Conservation (phyloP, 2,797 vertebrate species). For the Clarias fuscus region DNA sequence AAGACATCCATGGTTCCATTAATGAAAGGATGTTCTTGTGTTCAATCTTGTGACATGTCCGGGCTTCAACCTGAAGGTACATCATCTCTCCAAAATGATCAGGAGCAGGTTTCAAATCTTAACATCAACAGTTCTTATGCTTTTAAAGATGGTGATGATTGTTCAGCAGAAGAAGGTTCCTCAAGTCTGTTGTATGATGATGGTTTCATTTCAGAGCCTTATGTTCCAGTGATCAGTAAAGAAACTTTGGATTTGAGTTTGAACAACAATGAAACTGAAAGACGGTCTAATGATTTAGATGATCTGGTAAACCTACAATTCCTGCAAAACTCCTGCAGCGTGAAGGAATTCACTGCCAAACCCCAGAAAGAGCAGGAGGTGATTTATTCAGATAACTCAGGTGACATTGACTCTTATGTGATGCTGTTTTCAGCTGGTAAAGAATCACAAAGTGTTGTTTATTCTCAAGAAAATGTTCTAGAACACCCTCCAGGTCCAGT, state of each 20-base stretch:
- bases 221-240: background rate
- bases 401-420: constrained; percentile 30
- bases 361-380: constrained; percentile 49
- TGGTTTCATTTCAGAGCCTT: constrained; percentile 1
- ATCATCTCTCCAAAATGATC: constrained; percentile 10
- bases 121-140: background rate
- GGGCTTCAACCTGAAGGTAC: background rate
- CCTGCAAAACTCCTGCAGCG: background rate
- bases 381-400: constrained; percentile 48
- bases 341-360: constrained; percentile 39
- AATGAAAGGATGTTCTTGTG: background rate
- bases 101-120: background rate
- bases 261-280: background rate
- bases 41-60: background rate
- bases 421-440: constrained; percentile 12
- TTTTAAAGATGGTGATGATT: constrained; percentile 3
- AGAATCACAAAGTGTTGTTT: background rate
- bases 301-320: background rate
- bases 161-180: constrained; percentile 12
- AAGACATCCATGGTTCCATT: background rate
- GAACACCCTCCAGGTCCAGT: constrained; percentile 32
- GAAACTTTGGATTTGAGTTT: background rate
- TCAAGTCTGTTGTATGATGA: background rate
- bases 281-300: background rate
- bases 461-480: background rate